Percentiles rank a stretch among this genome's conserved stretches.
Evolutionary conservation across 1,140 invertebrate species (phyloP).

Genomic region (Brachionus rotundiformis): DNA sequence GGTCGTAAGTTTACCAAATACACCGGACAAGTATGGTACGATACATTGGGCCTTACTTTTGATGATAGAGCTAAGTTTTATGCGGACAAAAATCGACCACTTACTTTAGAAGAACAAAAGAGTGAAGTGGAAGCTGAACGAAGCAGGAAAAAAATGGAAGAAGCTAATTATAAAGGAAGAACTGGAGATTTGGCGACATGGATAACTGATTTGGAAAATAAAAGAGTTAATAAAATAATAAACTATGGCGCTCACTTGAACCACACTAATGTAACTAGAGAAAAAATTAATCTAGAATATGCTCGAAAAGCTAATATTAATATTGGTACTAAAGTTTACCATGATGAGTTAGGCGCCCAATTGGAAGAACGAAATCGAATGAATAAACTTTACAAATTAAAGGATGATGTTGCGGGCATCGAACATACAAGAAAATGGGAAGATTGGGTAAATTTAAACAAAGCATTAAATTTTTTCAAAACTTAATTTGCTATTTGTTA

Average conservation of each 20-base stretch:
- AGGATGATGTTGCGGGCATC: slow-evolving; percentile 41
- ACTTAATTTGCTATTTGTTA: not conserved
- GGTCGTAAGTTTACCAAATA: slow-evolving; percentile 50
- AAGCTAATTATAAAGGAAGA: slow-evolving; percentile 23
- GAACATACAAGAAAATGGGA: slow-evolving; percentile 50
- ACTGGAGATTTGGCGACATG: slow-evolving; percentile 43
- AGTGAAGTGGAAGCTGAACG: slow-evolving; percentile 33
- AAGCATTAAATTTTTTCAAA: not conserved
- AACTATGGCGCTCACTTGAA: slow-evolving; percentile 36
- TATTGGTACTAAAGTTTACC: slow-evolving; percentile 7
- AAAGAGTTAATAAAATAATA: slow-evolving; percentile 17
- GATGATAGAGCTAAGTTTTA: slow-evolving; percentile 21
- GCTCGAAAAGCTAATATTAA: not conserved
- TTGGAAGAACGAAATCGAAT: slow-evolving; percentile 39
- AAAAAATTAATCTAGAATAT: slow-evolving; percentile 49
- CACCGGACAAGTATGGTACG: slow-evolving; percentile 36
- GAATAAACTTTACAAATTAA: slow-evolving; percentile 46
- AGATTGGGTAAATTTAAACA: slow-evolving; percentile 22
- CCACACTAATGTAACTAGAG: slow-evolving; percentile 37
- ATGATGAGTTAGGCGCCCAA: slow-evolving; percentile 41
- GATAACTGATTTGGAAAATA: slow-evolving; percentile 47
- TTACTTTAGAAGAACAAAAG: slow-evolving; percentile 48
- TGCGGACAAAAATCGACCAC: slow-evolving; percentile 36
- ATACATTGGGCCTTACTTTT: slow-evolving; percentile 11
- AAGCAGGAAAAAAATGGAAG: not conserved